Percentiles rank a stretch among this genome's conserved stretches.
These are phyloP conservation scores for Zaprionus kolodkinae DNA, from an alignment of 1,140 invertebrate genomes.

Conservation along the genomic window DNA sequence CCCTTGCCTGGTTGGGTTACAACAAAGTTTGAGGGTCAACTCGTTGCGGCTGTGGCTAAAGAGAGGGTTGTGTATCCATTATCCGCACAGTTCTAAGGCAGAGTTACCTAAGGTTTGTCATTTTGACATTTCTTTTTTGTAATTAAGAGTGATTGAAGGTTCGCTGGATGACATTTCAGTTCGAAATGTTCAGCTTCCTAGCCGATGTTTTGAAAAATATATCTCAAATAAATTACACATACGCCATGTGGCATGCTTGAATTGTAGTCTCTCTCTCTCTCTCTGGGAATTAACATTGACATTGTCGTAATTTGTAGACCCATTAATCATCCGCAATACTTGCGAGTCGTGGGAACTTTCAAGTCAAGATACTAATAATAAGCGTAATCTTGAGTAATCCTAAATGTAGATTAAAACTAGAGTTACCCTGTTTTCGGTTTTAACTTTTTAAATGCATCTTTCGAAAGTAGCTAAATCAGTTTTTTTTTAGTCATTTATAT, in stretches of 20 bases:
- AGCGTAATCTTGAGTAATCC: background rate
- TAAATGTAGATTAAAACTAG: background rate
- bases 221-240: slow-evolving; percentile 17
- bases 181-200: no score
- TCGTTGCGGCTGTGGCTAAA: no score
- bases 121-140: slow-evolving; percentile 52
- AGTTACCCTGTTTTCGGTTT: no score
- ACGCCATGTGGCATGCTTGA: slow-evolving; percentile 16
- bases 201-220: no score
- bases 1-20: background rate
- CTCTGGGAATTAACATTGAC: slow-evolving; percentile 26
- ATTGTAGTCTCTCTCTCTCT: background rate
- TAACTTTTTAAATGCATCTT: no score
- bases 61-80: background rate
- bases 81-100: background rate
- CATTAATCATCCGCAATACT: slow-evolving; percentile 32
- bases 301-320: slow-evolving; percentile 28
- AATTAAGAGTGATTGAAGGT: slow-evolving; percentile 62
- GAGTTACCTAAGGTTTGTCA: background rate
- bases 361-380: background rate
- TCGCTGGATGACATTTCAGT: slow-evolving; percentile 21
- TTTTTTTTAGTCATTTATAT: background rate
- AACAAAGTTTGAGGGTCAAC: slow-evolving; percentile 11
- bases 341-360: slow-evolving; percentile 28
- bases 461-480: background rate